phyloP scores from a whole-genome alignment of 2,113 vertebrate species.

The Nothobranchius kuhntae region DNA sequence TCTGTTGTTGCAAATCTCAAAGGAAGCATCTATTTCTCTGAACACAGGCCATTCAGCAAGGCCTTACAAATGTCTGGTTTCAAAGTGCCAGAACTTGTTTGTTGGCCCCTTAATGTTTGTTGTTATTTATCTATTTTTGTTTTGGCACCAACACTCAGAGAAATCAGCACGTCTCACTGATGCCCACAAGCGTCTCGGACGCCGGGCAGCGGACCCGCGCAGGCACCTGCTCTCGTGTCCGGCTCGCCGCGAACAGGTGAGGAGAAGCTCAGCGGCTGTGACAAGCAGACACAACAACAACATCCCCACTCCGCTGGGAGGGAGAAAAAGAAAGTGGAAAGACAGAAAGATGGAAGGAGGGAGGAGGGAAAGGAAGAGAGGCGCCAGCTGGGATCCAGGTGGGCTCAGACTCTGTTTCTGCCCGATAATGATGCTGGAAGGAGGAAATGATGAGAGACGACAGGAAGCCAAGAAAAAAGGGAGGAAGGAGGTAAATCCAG shows the following conservation, averaged over 20 bases:
- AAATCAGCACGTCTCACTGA: constrained; percentile 16
- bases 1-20: too few species aligned
- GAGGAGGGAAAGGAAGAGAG: not conserved
- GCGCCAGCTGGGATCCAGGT: constrained; percentile 57
- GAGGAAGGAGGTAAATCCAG: constrained; percentile 39
- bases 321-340: not conserved
- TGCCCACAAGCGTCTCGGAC: not conserved
- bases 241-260: constrained; percentile 57
- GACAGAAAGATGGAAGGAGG: not conserved
- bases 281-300: constrained; percentile 52
- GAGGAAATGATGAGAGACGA: constrained; percentile 18
- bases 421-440: constrained; percentile 30
- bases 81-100: not conserved
- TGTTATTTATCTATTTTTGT: not conserved
- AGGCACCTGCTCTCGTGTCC: constrained; percentile 66
- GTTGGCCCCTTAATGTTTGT: not conserved
- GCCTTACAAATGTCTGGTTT: too few species aligned
- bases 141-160: constrained; percentile 20
- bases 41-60: too few species aligned
- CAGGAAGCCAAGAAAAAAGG: not conserved
- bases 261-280: constrained; percentile 47
- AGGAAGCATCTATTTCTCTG: too few species aligned
- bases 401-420: constrained; percentile 26
- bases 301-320: constrained; percentile 18
- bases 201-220: constrained; percentile 31